Evolutionary conservation across 2,797 vertebrate species (phyloP).

Genomic region (Danio tinwini): DNA sequence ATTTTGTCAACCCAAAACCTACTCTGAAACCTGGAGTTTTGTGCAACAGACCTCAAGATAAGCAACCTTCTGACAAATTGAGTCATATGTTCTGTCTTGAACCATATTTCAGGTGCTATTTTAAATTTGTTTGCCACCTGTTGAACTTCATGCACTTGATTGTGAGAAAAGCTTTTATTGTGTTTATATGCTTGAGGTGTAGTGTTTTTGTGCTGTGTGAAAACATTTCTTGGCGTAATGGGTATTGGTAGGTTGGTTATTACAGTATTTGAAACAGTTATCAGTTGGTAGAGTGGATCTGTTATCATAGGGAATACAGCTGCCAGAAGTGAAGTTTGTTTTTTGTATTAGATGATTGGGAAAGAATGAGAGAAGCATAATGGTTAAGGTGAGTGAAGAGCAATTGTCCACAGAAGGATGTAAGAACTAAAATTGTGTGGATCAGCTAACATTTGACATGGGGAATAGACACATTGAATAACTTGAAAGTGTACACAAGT

Average conservation of each 20-base stretch:
- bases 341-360: not conserved
- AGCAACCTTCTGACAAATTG: no score
- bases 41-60: no score
- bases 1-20: no score
- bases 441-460: not conserved
- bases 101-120: not conserved
- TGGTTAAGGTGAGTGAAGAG: not conserved
- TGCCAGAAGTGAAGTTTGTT: constrained; percentile 32
- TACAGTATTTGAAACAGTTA: constrained; percentile 1
- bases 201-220: constrained; percentile 3
- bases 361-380: not conserved
- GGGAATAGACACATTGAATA: not conserved
- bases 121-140: not conserved
- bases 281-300: constrained; percentile 7
- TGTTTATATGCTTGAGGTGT: not conserved
- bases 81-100: not conserved
- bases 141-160: not conserved
- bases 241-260: not conserved
- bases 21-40: no score
- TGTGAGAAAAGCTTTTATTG: not conserved
- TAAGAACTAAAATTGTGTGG: not conserved
- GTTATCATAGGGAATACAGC: constrained; percentile 40
- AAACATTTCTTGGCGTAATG: not conserved
- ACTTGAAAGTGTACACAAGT: not conserved
- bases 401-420: not conserved